Conservation (phyloP, 2,888 invertebrate species). For the Xiphydria camelus region DNA sequence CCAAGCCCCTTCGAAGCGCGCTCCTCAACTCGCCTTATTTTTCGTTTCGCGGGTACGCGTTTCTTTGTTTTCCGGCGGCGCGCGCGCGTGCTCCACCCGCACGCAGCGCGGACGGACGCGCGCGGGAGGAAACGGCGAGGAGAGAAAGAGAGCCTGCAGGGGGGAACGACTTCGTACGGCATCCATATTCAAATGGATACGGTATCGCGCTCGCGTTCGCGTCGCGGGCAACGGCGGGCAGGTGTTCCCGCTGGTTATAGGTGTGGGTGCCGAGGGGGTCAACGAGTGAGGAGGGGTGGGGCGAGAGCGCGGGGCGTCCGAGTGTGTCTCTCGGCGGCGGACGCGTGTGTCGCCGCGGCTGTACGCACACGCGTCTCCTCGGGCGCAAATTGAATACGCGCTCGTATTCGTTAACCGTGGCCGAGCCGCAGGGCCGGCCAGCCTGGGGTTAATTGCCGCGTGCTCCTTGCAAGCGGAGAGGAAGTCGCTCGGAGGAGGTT, state of each 20-base stretch:
- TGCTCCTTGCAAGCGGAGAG: no score
- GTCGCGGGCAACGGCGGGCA: slow-evolving; percentile 23
- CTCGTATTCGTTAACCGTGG: slow-evolving; percentile 9
- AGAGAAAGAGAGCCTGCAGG: neutral
- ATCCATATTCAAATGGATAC: slow-evolving; percentile 14
- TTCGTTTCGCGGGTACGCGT: slow-evolving; percentile 16
- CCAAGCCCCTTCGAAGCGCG: slow-evolving; percentile 5
- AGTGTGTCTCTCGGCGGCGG: no score
- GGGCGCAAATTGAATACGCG: slow-evolving; percentile 33
- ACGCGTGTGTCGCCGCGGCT: no score
- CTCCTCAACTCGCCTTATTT: slow-evolving; percentile 6
- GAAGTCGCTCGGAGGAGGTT: no score
- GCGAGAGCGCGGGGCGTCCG: slow-evolving; percentile 15
- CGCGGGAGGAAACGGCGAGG: slow-evolving; percentile 10
- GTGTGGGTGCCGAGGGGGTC: slow-evolving; percentile 26
- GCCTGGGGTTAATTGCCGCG: no score
- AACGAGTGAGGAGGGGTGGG: slow-evolving; percentile 13
- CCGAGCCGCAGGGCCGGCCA: no score
- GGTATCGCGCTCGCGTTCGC: slow-evolving; percentile 13
- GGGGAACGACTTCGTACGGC: slow-evolving; percentile 20
- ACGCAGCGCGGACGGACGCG: slow-evolving; percentile 16
- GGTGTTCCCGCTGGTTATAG: slow-evolving; percentile 26
- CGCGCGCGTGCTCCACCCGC: slow-evolving; percentile 24
- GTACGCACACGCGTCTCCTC: no score
- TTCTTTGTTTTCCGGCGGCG: slow-evolving; percentile 37